Evolutionary conservation across 2,113 vertebrate genomes (phyloP).

Genomic region (Chaetops frenatus): DNA sequence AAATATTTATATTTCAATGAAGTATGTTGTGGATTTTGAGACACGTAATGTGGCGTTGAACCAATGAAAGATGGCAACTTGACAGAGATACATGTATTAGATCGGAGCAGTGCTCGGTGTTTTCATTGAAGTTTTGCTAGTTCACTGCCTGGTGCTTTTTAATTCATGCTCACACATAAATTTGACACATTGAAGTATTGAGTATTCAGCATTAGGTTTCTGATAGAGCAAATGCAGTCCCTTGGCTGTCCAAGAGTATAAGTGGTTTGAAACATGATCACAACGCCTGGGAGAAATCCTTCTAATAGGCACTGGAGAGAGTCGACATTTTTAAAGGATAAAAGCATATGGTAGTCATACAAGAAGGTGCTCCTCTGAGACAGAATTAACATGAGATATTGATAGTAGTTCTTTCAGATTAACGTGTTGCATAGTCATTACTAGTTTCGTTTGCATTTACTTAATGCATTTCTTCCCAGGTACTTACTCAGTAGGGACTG

Average conservation of each 20-base stretch:
- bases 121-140: conserved; percentile 41
- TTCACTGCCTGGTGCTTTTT: conserved; percentile 26
- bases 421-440: no score
- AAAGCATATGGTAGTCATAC: conserved; percentile 48
- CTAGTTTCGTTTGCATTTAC: no score
- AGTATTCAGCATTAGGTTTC: conserved; percentile 52
- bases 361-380: conserved; percentile 1
- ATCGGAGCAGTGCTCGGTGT: background rate
- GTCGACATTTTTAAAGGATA: conserved; percentile 32
- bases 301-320: conserved; percentile 27
- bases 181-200: conserved; percentile 29
- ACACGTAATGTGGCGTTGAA: background rate
- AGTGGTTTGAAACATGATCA: conserved; percentile 54
- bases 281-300: conserved; percentile 4
- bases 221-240: conserved; percentile 43
- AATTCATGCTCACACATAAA: conserved; percentile 30
- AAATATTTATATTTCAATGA: background rate
- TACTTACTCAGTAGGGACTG: no score
- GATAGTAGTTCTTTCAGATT: no score
- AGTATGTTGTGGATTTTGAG: background rate
- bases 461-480: no score
- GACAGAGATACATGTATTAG: background rate
- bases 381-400: no score
- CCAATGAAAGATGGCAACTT: background rate
- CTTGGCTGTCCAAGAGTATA: conserved; percentile 54